Evolutionary conservation across 2,113 vertebrate genomes (phyloP).

Genomic region (Cryptotis parvus): DNA sequence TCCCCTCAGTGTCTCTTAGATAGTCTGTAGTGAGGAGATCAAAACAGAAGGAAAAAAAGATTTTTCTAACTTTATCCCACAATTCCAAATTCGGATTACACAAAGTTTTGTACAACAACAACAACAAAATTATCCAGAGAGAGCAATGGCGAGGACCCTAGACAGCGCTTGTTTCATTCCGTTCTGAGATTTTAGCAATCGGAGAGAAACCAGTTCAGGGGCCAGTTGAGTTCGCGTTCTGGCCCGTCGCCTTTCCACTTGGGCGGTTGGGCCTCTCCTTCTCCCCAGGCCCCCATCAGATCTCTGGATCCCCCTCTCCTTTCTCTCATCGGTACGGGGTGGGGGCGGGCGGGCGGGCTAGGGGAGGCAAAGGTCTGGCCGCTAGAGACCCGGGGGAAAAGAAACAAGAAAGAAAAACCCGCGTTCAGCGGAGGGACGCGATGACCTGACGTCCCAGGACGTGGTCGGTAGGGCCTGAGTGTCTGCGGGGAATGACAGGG

Average conservation of each 20-base stretch:
- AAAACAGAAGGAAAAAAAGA: background rate
- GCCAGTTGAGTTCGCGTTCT: background rate
- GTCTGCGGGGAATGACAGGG: background rate
- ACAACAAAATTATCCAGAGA: background rate
- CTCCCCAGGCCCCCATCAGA: background rate
- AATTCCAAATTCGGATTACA: conserved; percentile 13
- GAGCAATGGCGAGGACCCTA: background rate
- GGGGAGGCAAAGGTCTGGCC: conserved; percentile 39
- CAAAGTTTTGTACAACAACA: background rate
- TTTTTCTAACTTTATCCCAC: background rate
- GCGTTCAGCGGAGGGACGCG: conserved; percentile 40
- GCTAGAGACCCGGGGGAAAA: background rate
- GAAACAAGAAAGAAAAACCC: conserved; percentile 7
- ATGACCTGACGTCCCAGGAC: background rate
- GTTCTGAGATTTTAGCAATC: background rate
- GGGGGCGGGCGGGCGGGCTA: background rate
- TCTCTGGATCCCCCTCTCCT: background rate
- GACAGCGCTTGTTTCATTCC: background rate
- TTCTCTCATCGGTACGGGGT: conserved; percentile 1
- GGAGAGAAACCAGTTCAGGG: background rate
- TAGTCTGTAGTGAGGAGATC: background rate
- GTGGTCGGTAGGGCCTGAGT: background rate
- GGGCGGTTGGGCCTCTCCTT: background rate
- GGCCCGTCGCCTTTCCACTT: background rate
- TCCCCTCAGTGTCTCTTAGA: background rate